Base-by-base conservation (phyloP, 1,140 invertebrate genomes). In the Cheumatopsyche charites region DNA sequence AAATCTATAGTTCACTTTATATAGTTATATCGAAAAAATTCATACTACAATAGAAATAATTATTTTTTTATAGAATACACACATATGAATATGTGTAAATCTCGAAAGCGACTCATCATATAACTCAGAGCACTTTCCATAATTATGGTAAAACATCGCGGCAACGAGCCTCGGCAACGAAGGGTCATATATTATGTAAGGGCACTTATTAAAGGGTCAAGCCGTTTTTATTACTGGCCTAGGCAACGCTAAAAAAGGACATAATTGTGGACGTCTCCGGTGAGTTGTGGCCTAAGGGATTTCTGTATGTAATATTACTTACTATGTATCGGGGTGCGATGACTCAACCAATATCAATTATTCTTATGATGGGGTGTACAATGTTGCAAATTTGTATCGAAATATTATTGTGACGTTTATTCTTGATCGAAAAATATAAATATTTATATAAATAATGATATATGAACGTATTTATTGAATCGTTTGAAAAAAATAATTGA, bases 311-410 rank as follows among this genome's bases (percentile, higher is more conserved):
- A 43, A 11, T 23, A 58, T 7, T 62, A 62, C 49, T 7, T 58
- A 21, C 17, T 58, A 17, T n/a, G 21, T 21, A 25, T 6, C 7
- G 15, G 63, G 63, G 21, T 1, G 43, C 13, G 65, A 42, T 67
- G 47, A 67, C 23, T 70, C 65, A 75, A 72, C 67, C 73, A 75
- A 75, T 75, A 72, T 72, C 70, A 72, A 72, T 75, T 75, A 62
- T 70, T 19, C 4, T 49, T n/a, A n/a, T 5, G 45, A 49, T 49
- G 13, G 15, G 62, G 62, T 41, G 36, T 13, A n/a, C 58, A 19
- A 26, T 26, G 15, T 19, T 19, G 4, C 11, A 62, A 36, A 62
- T 12, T 5, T 49, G 13, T 49, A 36, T 36, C 9, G 29, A 36
- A 15, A 15, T 49, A n/a, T 15, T 49, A n/a, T n/a, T n/a, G n/a